Base-by-base conservation (phyloP, 2,113 vertebrate species). In the Camelus dromedarius region DNA sequence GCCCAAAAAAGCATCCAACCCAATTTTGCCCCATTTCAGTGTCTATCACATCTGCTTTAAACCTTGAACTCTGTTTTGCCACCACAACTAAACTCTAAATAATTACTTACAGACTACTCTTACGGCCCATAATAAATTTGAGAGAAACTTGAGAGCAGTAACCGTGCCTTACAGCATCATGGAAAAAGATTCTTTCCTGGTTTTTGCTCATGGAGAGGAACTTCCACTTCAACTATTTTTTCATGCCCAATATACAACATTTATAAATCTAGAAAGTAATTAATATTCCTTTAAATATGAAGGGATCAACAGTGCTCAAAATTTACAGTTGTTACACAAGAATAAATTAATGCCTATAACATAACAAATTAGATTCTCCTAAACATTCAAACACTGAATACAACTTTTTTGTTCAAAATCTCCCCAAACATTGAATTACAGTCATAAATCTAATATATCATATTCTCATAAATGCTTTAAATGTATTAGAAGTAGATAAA, bases 381-480 rank as follows among this genome's bases (percentile, higher is more conserved):
- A 81, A 93, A 90, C 24, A 91, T 69, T 42, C 16, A 81, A 93
- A 66, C 32, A 90, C 42, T 75, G 22, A 91, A 69, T 89, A 58
- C 16, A 93, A 69, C 10, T 50, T 93, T 92, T 88, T 86, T 82
- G 67, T 28, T 89, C 80, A 92, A 96, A 80, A 4, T 80, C 46
- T 80, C 70, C 70, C 64, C 89, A 60, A n/a, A 62, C 3, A 72
- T 54, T 60, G 81, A 81, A 95, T 96, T 92, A 67, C 3, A 89
- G 86, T 67, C 82, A 86, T 12, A 95, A 95, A 89, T 69, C 62
- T 69, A 60, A 38, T 73, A 77, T 48, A 32, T 73, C 73, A 95
- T 72, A 86, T n/a, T 87, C 66, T 92, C 58, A 89, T 3, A 87
- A 84, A 84, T 93, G 54, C 72, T 88, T 32, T 42, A 83, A 96